Conservation (phyloP, 2,888 invertebrate species). For the Pristionchus exspectatus region DNA sequence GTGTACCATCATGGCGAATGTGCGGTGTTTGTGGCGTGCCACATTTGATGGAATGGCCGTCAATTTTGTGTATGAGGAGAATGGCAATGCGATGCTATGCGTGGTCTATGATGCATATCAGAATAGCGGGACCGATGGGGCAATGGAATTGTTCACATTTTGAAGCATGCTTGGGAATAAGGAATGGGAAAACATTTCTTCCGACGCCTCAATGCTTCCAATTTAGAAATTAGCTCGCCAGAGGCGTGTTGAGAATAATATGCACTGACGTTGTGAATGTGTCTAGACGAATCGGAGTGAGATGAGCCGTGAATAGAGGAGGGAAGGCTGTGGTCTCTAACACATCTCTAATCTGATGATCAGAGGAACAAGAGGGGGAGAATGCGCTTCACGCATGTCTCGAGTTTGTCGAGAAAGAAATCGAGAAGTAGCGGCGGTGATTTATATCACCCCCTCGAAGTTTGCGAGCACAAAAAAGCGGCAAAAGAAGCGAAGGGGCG, state of each 20-base stretch:
- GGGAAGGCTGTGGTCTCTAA: not conserved
- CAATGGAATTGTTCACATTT: not conserved
- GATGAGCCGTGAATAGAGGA: not conserved
- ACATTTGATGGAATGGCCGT: conserved; percentile 1
- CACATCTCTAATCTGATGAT: not conserved
- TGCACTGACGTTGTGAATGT: not conserved
- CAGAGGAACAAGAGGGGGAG: not conserved
- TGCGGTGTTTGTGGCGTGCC: not conserved
- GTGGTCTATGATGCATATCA: conserved; percentile 7
- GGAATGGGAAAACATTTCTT: not conserved
- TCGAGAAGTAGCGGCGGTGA: conserved; percentile 28
- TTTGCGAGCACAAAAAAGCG: not conserved
- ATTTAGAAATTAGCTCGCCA: not conserved
- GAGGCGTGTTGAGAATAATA: not conserved
- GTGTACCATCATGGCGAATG: not conserved
- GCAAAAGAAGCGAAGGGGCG: conserved; percentile 19
- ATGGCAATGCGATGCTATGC: not conserved
- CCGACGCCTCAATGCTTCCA: not conserved
- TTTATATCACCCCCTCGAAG: not conserved
- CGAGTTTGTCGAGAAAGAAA: conserved; percentile 9
- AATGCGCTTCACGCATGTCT: not conserved
- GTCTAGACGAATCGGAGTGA: not conserved
- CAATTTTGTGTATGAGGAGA: not conserved
- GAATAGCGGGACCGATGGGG: not conserved
- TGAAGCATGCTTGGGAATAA: not conserved